Evolutionary conservation across 2,797 vertebrate genomes (phyloP).

Genomic region (Numenius phaeopus): DNA sequence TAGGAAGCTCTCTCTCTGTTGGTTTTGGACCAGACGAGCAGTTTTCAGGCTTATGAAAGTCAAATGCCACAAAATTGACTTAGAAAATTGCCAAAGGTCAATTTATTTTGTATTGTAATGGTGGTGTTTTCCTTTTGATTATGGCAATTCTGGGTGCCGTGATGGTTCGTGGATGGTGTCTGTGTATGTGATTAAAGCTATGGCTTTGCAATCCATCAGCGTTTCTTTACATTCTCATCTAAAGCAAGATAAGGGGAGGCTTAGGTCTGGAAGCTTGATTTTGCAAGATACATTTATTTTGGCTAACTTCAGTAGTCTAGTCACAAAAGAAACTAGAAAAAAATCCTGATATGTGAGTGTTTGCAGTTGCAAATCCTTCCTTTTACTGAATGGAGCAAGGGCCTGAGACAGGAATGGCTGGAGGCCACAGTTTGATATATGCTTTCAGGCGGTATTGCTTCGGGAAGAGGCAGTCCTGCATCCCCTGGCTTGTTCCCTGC

Average conservation of each 20-base stretch:
- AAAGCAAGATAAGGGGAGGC: neutral
- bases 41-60: constrained; percentile 50
- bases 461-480: neutral
- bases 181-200: rapidly evolving
- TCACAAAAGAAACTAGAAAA: neutral
- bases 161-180: rapidly evolving
- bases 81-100: constrained; percentile 37
- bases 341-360: neutral
- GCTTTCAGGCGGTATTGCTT: neutral
- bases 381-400: neutral
- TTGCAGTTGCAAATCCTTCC: neutral
- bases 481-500: neutral
- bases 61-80: constrained; percentile 38
- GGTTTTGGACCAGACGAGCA: constrained; percentile 45
- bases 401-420: neutral
- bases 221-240: neutral
- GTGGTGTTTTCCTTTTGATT: constrained; percentile 18
- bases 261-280: neutral
- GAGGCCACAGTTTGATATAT: rapidly evolving
- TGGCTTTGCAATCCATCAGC: neutral
- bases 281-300: neutral
- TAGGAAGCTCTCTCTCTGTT: constrained; percentile 32
- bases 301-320: neutral
- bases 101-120: neutral
- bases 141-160: rapidly evolving